Percentiles rank a stretch among this genome's conserved stretches.
Evolutionary conservation across 2,113 vertebrate species (phyloP).

Genomic region (Dasyprocta punctata): DNA sequence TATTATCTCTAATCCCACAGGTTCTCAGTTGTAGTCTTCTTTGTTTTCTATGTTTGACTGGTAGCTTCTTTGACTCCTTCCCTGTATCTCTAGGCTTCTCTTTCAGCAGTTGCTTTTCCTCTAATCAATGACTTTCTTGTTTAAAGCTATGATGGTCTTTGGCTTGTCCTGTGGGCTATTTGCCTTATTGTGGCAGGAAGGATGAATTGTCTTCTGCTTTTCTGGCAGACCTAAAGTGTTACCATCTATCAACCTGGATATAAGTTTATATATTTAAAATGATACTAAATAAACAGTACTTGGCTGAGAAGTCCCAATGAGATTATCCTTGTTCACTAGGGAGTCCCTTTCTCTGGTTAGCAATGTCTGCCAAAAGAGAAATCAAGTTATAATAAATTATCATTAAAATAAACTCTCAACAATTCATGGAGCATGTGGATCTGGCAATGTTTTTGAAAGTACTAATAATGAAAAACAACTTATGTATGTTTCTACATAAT

Average conservation of each 20-base stretch:
- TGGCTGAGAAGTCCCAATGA: background rate
- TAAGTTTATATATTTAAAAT: constrained; percentile 67
- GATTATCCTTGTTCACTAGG: background rate
- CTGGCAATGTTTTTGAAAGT: background rate
- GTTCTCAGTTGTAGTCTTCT: constrained; percentile 79
- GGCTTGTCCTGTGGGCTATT: constrained; percentile 57
- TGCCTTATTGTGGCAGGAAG: constrained; percentile 73
- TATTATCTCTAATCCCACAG: constrained; percentile 82
- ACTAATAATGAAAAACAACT: background rate
- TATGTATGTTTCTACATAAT: background rate
- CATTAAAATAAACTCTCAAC: background rate
- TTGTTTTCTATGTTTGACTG: constrained; percentile 82
- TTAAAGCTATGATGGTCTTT: constrained; percentile 74
- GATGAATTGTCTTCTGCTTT: constrained; percentile 63
- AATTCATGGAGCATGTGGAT: background rate
- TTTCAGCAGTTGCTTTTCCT: constrained; percentile 72
- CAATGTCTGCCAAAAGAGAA: background rate
- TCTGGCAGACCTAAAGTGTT: constrained; percentile 60
- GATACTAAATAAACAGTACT: constrained; percentile 22
- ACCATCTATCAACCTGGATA: constrained; percentile 50
- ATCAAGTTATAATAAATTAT: background rate
- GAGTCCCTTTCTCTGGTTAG: background rate
- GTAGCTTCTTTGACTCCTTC: constrained; percentile 77
- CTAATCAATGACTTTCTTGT: constrained; percentile 82
- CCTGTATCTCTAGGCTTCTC: constrained; percentile 59